These are phyloP conservation scores for Coluber constrictor DNA, from an alignment of 2,797 vertebrate genomes.

Conservation along the genomic window DNA sequence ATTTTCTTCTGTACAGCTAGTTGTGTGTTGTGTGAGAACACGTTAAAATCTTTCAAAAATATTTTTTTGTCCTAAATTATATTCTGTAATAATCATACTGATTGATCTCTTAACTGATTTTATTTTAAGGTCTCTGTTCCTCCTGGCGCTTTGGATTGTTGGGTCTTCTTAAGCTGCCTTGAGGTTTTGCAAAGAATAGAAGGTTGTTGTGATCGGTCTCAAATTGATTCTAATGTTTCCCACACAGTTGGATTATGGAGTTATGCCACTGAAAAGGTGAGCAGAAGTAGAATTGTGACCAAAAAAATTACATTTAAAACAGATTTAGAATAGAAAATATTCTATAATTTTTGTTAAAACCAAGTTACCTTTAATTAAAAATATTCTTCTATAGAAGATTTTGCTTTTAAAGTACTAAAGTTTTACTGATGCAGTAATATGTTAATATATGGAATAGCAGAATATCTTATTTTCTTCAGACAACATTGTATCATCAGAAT, in stretches of 20 bases:
- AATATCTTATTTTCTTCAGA: background rate
- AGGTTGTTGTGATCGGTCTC: slow-evolving; percentile 88
- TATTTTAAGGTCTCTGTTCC: slow-evolving; percentile 84
- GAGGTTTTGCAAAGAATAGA: slow-evolving; percentile 97
- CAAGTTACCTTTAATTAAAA: background rate
- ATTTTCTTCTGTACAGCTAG: background rate
- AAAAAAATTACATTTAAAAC: background rate
- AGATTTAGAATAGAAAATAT: background rate
- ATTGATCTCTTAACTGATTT: slow-evolving; percentile 3
- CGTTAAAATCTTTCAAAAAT: background rate
- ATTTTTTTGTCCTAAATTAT: slow-evolving; percentile 2
- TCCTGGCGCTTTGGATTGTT: slow-evolving; percentile 93
- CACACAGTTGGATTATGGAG: slow-evolving; percentile 95
- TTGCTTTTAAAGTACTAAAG: background rate
- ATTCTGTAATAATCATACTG: slow-evolving; percentile 22
- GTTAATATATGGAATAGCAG: background rate
- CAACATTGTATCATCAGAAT: background rate
- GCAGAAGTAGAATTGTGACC: background rate
- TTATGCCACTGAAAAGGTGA: slow-evolving; percentile 95
- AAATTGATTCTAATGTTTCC: slow-evolving; percentile 89
- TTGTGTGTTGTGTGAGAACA: background rate
- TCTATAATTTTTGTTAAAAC: background rate
- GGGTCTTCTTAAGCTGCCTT: slow-evolving; percentile 97
- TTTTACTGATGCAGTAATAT: background rate
- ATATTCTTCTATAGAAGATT: background rate